phyloP scores from a whole-genome alignment of 2,113 vertebrate species.

The Hydrochoerus hydrochaeris region DNA sequence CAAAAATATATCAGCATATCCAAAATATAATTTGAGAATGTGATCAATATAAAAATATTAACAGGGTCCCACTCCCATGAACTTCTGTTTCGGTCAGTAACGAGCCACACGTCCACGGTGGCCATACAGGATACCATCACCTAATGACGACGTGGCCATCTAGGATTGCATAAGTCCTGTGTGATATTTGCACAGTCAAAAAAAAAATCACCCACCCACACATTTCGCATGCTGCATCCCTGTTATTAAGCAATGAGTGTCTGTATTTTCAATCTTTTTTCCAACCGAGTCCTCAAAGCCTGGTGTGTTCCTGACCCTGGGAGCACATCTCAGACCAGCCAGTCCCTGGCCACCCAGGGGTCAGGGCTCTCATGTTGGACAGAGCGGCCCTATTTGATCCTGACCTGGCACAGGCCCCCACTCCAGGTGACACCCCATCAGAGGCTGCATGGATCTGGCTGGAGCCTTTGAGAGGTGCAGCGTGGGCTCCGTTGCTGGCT shows the following conservation, averaged over 20 bases:
- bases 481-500: neutral
- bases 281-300: neutral
- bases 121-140: neutral
- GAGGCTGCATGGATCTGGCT: neutral
- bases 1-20: neutral
- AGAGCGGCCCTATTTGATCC: neutral
- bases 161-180: neutral
- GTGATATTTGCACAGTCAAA: neutral
- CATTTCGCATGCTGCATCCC: neutral
- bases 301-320: accelerated
- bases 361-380: accelerated
- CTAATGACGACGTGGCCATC: neutral
- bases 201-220: neutral
- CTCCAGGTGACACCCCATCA: accelerated
- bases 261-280: too few relatives aligned
- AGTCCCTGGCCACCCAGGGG: accelerated
- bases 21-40: too few relatives aligned
- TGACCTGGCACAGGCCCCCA: neutral
- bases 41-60: neutral
- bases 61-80: neutral
- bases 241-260: neutral
- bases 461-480: neutral
- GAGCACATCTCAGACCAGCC: too few relatives aligned
- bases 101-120: accelerated
- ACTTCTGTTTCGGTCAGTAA: neutral